Conservation (phyloP, 37 sponge, comb jelly and placozoan species). For the Halisarca cf. caerulea region DNA sequence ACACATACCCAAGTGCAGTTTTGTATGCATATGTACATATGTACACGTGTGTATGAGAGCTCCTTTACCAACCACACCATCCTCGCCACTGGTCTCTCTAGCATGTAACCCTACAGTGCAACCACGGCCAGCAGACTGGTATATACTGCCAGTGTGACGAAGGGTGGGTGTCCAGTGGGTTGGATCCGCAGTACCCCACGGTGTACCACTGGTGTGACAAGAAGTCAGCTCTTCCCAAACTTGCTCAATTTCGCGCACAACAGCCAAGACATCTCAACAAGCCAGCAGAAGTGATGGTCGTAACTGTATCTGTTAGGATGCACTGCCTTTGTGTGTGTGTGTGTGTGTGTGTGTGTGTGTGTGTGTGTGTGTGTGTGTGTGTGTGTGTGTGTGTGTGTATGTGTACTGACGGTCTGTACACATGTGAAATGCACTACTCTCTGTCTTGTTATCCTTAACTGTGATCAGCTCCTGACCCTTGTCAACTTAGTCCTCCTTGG, state of each 20-base stretch:
- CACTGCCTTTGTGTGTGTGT: too few species aligned
- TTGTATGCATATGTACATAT: too few species aligned
- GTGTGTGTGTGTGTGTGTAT: too few species aligned
- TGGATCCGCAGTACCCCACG: conserved; percentile 36
- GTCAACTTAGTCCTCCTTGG: background rate
- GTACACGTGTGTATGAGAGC: too few species aligned
- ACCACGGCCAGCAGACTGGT: conserved; percentile 63
- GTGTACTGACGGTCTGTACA: too few species aligned
- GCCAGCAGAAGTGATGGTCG: conserved; percentile 23
- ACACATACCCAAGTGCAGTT: too few species aligned
- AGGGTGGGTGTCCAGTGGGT: conserved; percentile 72
- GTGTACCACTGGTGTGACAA: conserved; percentile 72
- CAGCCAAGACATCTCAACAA: conserved; percentile 39
- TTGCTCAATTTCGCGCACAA: background rate
- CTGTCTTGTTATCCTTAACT: too few species aligned
- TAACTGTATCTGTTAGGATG: conserved; percentile 50
- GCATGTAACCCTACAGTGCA: conserved; percentile 43
- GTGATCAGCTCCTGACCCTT: background rate
- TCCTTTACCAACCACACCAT: too few species aligned
- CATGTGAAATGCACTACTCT: too few species aligned
- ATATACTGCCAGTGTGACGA: conserved; percentile 67
- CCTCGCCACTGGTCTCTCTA: background rate
- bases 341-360: too few species aligned
- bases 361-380: too few species aligned
- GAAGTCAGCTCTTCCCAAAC: background rate